Evolutionary conservation across 2,113 vertebrate species (phyloP), one percentile per base, ranked within the genome.

Genomic region (Bufo bufo): DNA sequence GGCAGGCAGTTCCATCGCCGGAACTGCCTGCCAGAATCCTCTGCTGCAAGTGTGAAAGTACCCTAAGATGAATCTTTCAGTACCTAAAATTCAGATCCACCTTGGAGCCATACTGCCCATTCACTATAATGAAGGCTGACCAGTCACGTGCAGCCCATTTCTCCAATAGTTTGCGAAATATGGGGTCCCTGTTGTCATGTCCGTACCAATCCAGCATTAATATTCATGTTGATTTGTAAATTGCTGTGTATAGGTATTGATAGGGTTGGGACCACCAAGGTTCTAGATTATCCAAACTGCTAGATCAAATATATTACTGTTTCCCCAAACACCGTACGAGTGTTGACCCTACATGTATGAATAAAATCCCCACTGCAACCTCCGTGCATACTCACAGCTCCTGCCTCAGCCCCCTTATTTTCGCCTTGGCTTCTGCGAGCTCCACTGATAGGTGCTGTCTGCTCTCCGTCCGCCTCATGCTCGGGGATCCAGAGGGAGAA

Each of bases 381-480:
- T 49, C 19, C 89, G 43, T 0, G 0, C 83, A 75, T 92, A 98
- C 98, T 99, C 93, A 99, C 98, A 99, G 94, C 92, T 99, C 98
- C 91, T 99, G 98, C 49, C 98, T 96, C 56, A 99, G 96, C 78
- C 98, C 94, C 90, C 98, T 94, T 91, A 99, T 98, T 92, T 96
- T 98, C 88, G 98, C 98, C 91, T 99, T 99, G 91, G 98, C 98
- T 63, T 99, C 98, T 6, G 98, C 98, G 61, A 99, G 90, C 93
- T 99, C 98, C 89, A 99, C 98, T 0, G 97, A 98, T 66, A 99
- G 95, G 92, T 99, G 98, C 89, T 99, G 98, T 19, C 97, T 93
- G 93, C 97, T 99, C 90, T 99, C 98, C 0, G 97, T 99, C 90
- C 97, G 95, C 72, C 97, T 97, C 97, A 99, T 98, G 89, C 97